phyloP scores from a whole-genome alignment of 2,888 invertebrate species.

The Schizaphis graminum region DNA sequence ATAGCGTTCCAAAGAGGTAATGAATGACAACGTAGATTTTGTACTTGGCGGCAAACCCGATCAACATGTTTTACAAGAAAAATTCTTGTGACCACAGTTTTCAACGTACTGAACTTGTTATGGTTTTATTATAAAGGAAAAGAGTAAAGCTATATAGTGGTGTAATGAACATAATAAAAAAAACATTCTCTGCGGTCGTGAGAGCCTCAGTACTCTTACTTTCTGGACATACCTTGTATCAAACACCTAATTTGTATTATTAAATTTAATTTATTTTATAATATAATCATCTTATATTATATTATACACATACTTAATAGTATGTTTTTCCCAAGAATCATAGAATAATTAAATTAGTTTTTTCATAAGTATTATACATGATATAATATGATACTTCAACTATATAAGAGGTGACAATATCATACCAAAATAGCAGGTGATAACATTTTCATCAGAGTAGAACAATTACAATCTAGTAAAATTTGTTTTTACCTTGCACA shows the following conservation, averaged over 20 bases:
- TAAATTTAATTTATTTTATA: background rate
- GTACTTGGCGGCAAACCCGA: no score
- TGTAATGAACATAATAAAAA: no score
- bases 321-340: fast-evolving
- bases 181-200: no score
- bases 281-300: background rate
- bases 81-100: no score
- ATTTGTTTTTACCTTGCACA: constrained; percentile 76
- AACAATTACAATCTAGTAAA: background rate
- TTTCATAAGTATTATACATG: background rate
- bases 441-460: background rate
- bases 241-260: background rate
- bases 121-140: no score
- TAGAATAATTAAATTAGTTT: background rate
- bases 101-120: no score
- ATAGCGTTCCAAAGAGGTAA: no score
- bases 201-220: no score
- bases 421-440: background rate
- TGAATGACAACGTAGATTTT: no score
- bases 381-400: background rate
- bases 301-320: background rate
- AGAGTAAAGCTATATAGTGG: no score
- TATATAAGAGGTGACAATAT: background rate
- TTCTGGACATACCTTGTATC: no score
- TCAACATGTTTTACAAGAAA: no score